Evolutionary conservation across 2,113 vertebrate species (phyloP).

Genomic region (Tragelaphus imberbis): DNA sequence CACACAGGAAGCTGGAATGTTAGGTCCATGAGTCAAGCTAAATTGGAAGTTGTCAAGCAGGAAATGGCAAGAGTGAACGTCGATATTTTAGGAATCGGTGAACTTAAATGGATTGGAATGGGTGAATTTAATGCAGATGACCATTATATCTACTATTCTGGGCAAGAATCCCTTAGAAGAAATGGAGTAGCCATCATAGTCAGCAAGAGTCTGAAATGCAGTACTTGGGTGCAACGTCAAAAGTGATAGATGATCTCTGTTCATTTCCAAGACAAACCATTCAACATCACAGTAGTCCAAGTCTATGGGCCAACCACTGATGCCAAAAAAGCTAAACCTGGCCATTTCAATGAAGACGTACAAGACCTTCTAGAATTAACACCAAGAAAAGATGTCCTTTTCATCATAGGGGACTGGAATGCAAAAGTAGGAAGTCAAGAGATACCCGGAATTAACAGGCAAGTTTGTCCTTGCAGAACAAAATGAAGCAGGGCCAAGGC

Average conservation of each 20-base stretch:
- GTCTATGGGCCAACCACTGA: not conserved
- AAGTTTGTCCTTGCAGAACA: not conserved
- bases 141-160: not conserved
- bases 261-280: not conserved
- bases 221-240: not conserved
- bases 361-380: not conserved
- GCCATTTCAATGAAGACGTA: not conserved
- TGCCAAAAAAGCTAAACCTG: not conserved
- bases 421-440: not conserved
- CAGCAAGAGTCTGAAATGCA: not conserved
- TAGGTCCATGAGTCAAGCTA: not conserved
- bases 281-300: not conserved
- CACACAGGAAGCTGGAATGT: not conserved
- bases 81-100: not conserved
- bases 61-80: not conserved
- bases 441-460: not conserved
- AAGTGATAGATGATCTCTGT: not conserved
- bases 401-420: not conserved
- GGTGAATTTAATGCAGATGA: not conserved
- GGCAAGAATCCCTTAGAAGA: not conserved
- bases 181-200: not conserved
- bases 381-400: not conserved
- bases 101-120: not conserved
- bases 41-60: not conserved
- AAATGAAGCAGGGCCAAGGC: not conserved